phyloP scores from a whole-genome alignment of 1,140 invertebrate genomes.

The Delia radicum region DNA sequence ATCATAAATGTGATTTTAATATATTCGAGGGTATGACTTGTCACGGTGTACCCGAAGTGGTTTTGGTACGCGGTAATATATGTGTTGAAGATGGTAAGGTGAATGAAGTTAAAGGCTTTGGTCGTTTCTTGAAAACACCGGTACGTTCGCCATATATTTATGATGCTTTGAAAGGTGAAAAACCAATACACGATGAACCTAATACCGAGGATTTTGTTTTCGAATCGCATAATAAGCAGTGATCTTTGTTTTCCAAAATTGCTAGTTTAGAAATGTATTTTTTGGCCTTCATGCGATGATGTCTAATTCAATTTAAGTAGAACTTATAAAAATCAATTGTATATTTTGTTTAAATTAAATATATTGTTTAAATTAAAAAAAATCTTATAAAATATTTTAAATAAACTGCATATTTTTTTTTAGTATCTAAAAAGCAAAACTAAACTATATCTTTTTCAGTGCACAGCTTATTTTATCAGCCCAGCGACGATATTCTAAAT shows the following conservation, averaged over 20 bases:
- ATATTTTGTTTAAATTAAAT: no score
- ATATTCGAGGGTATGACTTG: constrained; percentile 93
- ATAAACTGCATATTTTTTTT: no score
- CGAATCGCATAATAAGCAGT: constrained; percentile 85
- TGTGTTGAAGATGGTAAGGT: constrained; percentile 89
- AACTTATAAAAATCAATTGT: no score
- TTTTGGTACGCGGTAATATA: constrained; percentile 86
- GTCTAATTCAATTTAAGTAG: no score
- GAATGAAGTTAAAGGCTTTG: constrained; percentile 78
- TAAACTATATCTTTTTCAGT: no score
- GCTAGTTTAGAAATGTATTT: no score
- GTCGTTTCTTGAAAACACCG: constrained; percentile 59
- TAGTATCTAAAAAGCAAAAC: no score
- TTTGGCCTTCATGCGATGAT: no score
- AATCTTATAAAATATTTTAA: no score
- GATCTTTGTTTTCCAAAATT: constrained; percentile 91
- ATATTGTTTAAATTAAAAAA: no score
- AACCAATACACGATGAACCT: constrained; percentile 33
- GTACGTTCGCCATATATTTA: constrained; percentile 58
- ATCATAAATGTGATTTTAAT: constrained; percentile 94
- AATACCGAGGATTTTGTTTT: constrained; percentile 62
- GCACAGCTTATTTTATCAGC: no score
- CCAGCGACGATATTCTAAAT: no score
- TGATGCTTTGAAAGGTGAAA: constrained; percentile 47
- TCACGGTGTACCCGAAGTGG: constrained; percentile 84